Conservation (phyloP, 2,888 invertebrate species). For the Tachina grossa region DNA sequence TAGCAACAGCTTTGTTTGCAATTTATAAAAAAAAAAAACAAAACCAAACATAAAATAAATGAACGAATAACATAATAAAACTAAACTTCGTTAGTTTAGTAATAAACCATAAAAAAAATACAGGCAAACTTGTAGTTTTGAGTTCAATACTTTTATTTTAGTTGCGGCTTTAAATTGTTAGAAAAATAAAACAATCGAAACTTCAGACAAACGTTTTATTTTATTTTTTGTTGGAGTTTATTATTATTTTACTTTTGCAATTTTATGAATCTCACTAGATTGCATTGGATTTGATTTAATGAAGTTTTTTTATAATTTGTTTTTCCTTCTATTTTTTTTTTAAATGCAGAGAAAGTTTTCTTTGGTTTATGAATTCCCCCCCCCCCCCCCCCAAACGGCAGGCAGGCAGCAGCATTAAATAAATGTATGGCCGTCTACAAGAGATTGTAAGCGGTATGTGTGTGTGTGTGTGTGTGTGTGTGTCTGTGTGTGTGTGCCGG, state of each 20-base stretch:
- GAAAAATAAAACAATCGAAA: constrained; percentile 17
- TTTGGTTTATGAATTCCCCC: constrained; percentile 14
- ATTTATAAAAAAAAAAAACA: neutral
- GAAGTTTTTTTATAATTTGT: neutral
- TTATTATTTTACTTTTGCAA: constrained; percentile 10
- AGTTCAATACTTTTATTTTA: constrained; percentile 16
- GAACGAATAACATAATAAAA: constrained; percentile 6
- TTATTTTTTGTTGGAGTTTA: neutral
- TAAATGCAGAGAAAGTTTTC: constrained; percentile 56
- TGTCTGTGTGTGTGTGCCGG: neutral
- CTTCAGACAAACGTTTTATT: neutral
- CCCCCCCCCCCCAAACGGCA: constrained; percentile 5
- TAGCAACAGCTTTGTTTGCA: constrained; percentile 49
- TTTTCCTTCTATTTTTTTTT: neutral
- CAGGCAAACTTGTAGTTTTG: neutral
- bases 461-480: neutral
- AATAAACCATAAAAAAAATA: constrained; percentile 23
- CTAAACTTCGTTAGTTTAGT: constrained; percentile 14
- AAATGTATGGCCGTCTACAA: too few relatives aligned
- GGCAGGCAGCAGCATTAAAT: too few relatives aligned
- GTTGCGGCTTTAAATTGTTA: neutral
- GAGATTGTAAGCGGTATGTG: neutral
- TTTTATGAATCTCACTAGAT: constrained; percentile 34
- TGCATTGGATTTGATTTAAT: constrained; percentile 36
- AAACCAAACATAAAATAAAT: neutral